phyloP scores from a whole-genome alignment of 1,140 invertebrate species.

The Bombus polaris region DNA sequence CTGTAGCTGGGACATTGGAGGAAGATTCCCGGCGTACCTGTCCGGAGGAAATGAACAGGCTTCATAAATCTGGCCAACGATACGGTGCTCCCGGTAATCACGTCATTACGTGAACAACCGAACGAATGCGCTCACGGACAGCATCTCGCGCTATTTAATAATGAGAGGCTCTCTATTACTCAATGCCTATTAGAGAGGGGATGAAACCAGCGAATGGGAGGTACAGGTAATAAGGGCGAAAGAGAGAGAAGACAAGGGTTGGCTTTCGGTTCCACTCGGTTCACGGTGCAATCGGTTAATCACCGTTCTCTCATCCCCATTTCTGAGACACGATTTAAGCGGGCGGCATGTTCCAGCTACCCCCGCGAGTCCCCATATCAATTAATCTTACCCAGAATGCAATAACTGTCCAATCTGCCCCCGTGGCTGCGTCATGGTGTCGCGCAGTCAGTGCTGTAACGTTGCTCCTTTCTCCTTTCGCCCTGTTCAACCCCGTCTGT shows the following conservation, averaged over 20 bases:
- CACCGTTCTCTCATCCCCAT: constrained; percentile 67
- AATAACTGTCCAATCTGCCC: constrained; percentile 83
- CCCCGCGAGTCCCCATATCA: constrained; percentile 74
- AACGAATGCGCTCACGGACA: constrained; percentile 9
- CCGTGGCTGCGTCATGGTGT: constrained; percentile 79
- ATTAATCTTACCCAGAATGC: constrained; percentile 83
- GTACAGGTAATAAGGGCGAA: constrained; percentile 6
- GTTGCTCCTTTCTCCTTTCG: constrained; percentile 53
- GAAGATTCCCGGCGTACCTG: constrained; percentile 36
- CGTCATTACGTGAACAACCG: constrained; percentile 35
- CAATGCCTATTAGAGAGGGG: constrained; percentile 73
- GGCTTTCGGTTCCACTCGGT: constrained; percentile 71
- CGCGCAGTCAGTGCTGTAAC: constrained; percentile 77
- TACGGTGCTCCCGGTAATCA: constrained; percentile 36
- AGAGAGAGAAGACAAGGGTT: constrained; percentile 61
- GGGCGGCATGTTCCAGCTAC: constrained; percentile 50
- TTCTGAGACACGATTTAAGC: constrained; percentile 74
- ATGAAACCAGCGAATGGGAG: constrained; percentile 32
- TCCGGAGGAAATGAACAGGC: constrained; percentile 39
- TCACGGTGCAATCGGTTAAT: constrained; percentile 80
- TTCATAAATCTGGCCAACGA: constrained; percentile 43
- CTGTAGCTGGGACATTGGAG: too few relatives aligned
- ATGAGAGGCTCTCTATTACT: constrained; percentile 77
- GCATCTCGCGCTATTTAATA: constrained; percentile 74
- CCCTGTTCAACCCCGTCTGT: constrained; percentile 10